Evolutionary conservation across 2,113 vertebrate species (phyloP), one percentile per base, ranked within the genome.

Genomic region (Takifugu bimaculatus): DNA sequence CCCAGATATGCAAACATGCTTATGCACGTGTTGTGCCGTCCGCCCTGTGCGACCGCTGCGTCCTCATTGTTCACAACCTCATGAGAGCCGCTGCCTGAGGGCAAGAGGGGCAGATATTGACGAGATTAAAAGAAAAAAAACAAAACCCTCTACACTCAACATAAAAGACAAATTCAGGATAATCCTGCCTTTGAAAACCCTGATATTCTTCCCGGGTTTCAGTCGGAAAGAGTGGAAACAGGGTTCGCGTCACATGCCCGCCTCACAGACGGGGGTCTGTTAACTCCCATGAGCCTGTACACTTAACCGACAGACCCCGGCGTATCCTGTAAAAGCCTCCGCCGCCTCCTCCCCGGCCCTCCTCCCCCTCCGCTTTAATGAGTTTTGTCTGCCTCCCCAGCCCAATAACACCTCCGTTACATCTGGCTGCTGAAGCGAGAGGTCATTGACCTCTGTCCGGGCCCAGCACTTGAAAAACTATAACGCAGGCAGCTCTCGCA

Each of bases 361-460:
- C 50, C 25, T 54, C 15, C 0, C 50, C 68, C 78, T 77, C 73
- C 63, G 6, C 54, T 63, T 63, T 86, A 87, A 88, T 85, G 82
- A 85, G 85, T 81, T 85, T 75, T 83, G 83, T 86, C 83, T 86
- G 83, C 79, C 59, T 73, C 56, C 42, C 63, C 20, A 58, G 63
- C 48, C 67, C 58, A 52, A 74, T 86, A 79, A 86, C 72, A 68
- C 68, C 63, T 51, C 60, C 48, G 47, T 82, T 78, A 80, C 85
- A 87, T 87, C 85, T 89, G 85, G 82, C 67, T 20, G 77, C 69
- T 45, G 65, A 70, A 74, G 67, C 57, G 35, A 71, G 75, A 72
- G 86, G 83, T 86, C 85, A 85, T 10, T 63, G 77, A 47, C 81
- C 77, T 85, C 63, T 79, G 63, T 84, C 59, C 44, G 2, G 62